These are phyloP conservation scores for Drosophila prosaltans DNA, from an alignment of 1,140 invertebrate species.

Conservation along the genomic window DNA sequence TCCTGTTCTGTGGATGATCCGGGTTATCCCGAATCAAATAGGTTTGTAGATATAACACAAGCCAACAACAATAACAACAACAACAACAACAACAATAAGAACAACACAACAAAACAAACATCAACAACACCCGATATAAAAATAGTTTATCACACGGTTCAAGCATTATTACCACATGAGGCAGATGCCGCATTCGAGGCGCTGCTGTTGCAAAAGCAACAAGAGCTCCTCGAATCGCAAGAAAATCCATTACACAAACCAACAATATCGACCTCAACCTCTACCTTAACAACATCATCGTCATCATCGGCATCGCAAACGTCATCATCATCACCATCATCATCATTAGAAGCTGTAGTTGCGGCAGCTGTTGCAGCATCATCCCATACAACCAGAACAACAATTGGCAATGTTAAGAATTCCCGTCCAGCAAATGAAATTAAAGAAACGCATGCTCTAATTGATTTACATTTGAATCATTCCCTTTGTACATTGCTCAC, in stretches of 20 bases:
- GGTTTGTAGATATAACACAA: conserved; percentile 66
- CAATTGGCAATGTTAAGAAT: conserved; percentile 3
- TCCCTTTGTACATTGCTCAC: conserved; percentile 80
- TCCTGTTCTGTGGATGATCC: conserved; percentile 92
- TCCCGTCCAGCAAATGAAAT: conserved; percentile 45
- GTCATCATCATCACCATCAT: conserved; percentile 39
- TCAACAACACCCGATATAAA: conserved; percentile 23
- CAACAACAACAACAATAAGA: conserved; percentile 24
- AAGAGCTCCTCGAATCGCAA: conserved; percentile 34
- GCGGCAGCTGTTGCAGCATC: too few species aligned
- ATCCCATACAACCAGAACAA: conserved; percentile 8
- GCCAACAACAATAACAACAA: conserved; percentile 30
- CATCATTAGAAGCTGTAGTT: conserved; percentile 10
- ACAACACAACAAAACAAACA: conserved; percentile 34
- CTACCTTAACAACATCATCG: conserved; percentile 20
- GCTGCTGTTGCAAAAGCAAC: conserved; percentile 66
- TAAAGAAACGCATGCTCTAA: conserved; percentile 81
- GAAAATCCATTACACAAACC: conserved; percentile 17
- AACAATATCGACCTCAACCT: conserved; percentile 42
- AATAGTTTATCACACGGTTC: conserved; percentile 72
- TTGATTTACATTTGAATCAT: conserved; percentile 78
- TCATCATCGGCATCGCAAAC: conserved; percentile 33
- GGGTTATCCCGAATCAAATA: conserved; percentile 89
- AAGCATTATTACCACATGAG: conserved; percentile 69
- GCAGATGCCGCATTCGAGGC: conserved; percentile 74